Evolutionary conservation across 2,113 vertebrate genomes (phyloP).

Genomic region (Prinia subflava): DNA sequence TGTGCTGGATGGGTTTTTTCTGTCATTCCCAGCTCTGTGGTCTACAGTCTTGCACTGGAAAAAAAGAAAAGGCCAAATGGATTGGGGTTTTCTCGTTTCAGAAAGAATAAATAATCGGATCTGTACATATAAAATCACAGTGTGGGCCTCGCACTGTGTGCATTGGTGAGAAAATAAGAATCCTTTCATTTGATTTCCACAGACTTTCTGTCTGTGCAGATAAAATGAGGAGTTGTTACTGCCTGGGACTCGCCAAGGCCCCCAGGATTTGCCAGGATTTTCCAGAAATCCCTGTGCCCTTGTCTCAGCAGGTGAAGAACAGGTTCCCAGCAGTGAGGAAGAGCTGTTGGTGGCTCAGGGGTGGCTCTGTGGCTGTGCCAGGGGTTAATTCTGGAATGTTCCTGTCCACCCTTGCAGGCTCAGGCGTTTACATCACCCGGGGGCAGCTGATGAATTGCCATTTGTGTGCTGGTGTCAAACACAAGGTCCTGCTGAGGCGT

Average conservation of each 20-base stretch:
- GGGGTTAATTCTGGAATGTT: not conserved
- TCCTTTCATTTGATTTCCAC: not conserved
- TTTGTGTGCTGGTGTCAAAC: slow-evolving; percentile 92
- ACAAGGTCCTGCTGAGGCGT: slow-evolving; percentile 91
- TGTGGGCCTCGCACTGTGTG: not conserved
- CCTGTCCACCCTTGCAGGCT: slow-evolving; percentile 70
- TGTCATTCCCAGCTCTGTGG: not conserved
- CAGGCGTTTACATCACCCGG: slow-evolving; percentile 92
- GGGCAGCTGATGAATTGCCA: slow-evolving; percentile 99
- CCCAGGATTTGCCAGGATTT: not conserved
- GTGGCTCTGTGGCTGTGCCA: not conserved
- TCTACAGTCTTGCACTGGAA: not conserved
- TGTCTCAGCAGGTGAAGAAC: not conserved
- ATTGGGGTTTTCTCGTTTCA: not conserved
- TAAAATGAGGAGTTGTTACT: not conserved
- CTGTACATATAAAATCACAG: not conserved
- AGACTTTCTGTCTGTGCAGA: not conserved
- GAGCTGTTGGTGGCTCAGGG: not conserved
- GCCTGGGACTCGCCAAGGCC: not conserved
- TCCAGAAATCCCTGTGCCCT: not conserved
- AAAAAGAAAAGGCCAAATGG: not conserved
- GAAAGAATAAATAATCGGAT: not conserved
- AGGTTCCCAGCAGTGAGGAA: not conserved
- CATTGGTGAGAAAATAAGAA: not conserved
- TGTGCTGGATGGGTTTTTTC: not conserved